Conservation (phyloP, 1,140 invertebrate species). For the Steinernema khuongi region DNA sequence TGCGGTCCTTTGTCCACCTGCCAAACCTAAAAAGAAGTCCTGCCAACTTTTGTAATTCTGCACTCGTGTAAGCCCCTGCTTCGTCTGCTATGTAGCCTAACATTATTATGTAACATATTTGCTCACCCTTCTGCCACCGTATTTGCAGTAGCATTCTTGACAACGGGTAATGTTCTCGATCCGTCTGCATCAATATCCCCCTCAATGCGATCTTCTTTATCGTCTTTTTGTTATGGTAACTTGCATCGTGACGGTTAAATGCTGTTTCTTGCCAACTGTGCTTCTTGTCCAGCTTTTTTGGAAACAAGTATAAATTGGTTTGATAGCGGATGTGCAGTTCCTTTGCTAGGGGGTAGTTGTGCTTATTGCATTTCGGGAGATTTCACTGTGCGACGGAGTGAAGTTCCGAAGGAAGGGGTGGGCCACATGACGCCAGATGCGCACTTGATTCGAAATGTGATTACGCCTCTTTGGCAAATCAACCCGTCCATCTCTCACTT, state of each 20-base stretch:
- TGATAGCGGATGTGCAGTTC: background rate
- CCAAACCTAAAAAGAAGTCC: slow-evolving; percentile 48
- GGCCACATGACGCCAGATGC: background rate
- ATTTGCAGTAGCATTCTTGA: background rate
- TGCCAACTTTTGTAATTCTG: slow-evolving; percentile 47
- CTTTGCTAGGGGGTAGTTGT: background rate
- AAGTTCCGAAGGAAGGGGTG: background rate
- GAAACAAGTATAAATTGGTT: slow-evolving; percentile 14
- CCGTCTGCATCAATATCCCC: background rate
- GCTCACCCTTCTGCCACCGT: background rate
- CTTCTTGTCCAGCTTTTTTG: background rate
- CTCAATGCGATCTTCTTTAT: background rate
- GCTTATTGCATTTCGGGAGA: background rate
- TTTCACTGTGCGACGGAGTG: background rate
- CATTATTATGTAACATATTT: slow-evolving; percentile 16
- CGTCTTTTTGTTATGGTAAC: too few relatives aligned
- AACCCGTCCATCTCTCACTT: slow-evolving; percentile 5
- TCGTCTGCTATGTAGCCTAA: background rate
- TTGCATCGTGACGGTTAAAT: background rate
- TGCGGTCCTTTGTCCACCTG: slow-evolving; percentile 68
- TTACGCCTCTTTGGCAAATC: background rate
- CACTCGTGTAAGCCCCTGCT: background rate
- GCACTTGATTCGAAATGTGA: slow-evolving; percentile 8
- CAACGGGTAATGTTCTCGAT: background rate
- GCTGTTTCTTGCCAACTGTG: background rate